These are phyloP conservation scores for Ornithoptera alexandrae DNA, from an alignment of 2,888 invertebrate genomes.

Conservation along the genomic window DNA sequence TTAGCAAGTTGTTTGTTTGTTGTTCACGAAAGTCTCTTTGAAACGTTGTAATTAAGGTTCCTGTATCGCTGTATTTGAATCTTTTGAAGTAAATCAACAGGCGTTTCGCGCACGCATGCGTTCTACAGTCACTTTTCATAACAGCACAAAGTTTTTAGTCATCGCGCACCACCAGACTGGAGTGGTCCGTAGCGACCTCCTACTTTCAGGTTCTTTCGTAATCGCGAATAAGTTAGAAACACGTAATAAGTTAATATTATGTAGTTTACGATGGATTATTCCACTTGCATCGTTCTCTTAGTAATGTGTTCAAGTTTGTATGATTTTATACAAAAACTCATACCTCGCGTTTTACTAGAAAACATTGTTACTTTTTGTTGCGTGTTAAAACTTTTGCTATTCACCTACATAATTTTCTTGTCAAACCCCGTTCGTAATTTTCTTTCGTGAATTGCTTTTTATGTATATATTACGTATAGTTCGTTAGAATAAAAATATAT, in stretches of 20 bases:
- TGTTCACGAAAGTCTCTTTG: conserved; percentile 20
- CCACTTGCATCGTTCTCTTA: conserved; percentile 57
- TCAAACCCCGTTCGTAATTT: conserved; percentile 48
- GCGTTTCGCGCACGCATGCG: conserved; percentile 39
- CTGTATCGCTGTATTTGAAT: conserved; percentile 27
- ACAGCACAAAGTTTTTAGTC: conserved; percentile 38
- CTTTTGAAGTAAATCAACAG: conserved; percentile 40
- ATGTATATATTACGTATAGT: conserved; percentile 11
- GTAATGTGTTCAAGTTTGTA: conserved; percentile 67
- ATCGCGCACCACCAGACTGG: conserved; percentile 34
- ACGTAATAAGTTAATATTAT: conserved; percentile 29
- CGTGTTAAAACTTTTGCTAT: conserved; percentile 53
- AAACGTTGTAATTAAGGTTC: conserved; percentile 27
- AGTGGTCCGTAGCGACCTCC: conserved; percentile 32
- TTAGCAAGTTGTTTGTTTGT: conserved; percentile 8
- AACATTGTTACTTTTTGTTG: conserved; percentile 42
- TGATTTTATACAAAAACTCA: conserved; percentile 28
- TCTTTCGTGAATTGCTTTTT: conserved; percentile 34
- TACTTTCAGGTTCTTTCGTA: conserved; percentile 17
- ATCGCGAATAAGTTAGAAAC: conserved; percentile 1
- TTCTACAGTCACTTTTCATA: conserved; percentile 25
- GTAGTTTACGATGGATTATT: conserved; percentile 53
- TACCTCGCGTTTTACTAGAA: conserved; percentile 36
- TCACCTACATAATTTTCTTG: conserved; percentile 56
- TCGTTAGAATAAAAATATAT: no score